These are phyloP conservation scores for Zelleria hepariella DNA, from an alignment of 2,888 invertebrate species.

Conservation along the genomic window DNA sequence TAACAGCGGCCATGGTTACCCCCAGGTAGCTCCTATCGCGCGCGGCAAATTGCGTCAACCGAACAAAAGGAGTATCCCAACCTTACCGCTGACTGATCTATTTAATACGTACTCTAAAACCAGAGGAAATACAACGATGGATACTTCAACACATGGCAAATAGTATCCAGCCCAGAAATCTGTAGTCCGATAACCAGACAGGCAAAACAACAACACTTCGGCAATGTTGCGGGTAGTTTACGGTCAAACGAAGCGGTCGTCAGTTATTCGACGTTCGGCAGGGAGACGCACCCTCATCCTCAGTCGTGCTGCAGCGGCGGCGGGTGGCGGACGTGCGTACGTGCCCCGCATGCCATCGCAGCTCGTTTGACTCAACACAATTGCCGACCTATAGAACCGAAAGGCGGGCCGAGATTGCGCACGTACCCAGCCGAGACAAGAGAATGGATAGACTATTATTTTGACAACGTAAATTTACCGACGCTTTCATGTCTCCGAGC, in stretches of 20 bases:
- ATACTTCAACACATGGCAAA: too few species aligned
- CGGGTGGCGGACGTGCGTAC: conserved; percentile 30
- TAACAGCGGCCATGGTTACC: too few species aligned
- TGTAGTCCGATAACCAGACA: too few species aligned
- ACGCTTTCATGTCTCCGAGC: neutral
- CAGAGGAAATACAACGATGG: too few species aligned
- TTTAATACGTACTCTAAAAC: too few species aligned
- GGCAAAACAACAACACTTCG: too few species aligned
- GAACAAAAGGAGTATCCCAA: too few species aligned
- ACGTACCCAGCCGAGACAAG: conserved; percentile 24
- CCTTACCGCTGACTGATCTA: too few species aligned
- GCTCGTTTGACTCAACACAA: conserved; percentile 39
- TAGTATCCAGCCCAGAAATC: too few species aligned
- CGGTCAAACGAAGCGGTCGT: conserved; percentile 1
- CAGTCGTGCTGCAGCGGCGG: conserved; percentile 7
- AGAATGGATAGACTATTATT: conserved; percentile 8
- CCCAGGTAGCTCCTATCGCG: too few species aligned
- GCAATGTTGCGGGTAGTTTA: conserved; percentile 6
- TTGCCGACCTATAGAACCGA: conserved; percentile 35
- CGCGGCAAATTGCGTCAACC: too few species aligned
- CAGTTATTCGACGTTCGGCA: neutral
- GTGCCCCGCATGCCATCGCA: conserved; percentile 39
- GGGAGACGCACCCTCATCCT: neutral
- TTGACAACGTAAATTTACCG: conserved; percentile 6
- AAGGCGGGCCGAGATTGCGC: conserved; percentile 41